These are phyloP conservation scores for Falcaria lacertinaria DNA, from an alignment of 2,888 invertebrate species.

Conservation along the genomic window DNA sequence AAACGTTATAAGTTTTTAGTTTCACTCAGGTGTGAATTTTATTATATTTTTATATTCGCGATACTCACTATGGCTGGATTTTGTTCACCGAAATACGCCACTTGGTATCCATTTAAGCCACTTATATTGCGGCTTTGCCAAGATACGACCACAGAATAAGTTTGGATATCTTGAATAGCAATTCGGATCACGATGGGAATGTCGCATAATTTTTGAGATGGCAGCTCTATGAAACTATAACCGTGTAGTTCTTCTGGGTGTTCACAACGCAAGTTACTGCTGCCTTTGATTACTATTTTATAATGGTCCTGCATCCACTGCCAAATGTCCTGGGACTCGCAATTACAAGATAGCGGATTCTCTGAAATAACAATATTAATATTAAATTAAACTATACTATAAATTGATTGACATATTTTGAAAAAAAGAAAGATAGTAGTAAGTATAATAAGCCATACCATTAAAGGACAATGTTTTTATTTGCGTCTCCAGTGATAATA, in stretches of 20 bases:
- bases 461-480: slow-evolving; percentile 87
- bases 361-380: slow-evolving; percentile 73
- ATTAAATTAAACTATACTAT: slow-evolving; percentile 3
- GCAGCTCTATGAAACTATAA: slow-evolving; percentile 86
- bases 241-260: slow-evolving; percentile 90
- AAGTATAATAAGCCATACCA: slow-evolving; percentile 79
- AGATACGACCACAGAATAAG: slow-evolving; percentile 90
- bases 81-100: slow-evolving; percentile 86
- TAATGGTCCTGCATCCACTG: slow-evolving; percentile 94
- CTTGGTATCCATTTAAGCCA: slow-evolving; percentile 90
- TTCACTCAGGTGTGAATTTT: slow-evolving; percentile 29
- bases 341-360: slow-evolving; percentile 93
- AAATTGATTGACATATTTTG: background rate
- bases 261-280: slow-evolving; percentile 86
- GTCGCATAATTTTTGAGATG: slow-evolving; percentile 91
- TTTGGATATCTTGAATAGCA: slow-evolving; percentile 93
- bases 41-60: slow-evolving; percentile 16
- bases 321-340: slow-evolving; percentile 94
- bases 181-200: slow-evolving; percentile 90
- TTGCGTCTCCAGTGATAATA: slow-evolving; percentile 89
- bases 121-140: slow-evolving; percentile 95
- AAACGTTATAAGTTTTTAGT: slow-evolving; percentile 42
- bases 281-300: slow-evolving; percentile 83
- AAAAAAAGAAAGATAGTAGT: background rate
- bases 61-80: slow-evolving; percentile 76